phyloP scores from a whole-genome alignment of 1,140 invertebrate species.

The Vanessa atalanta region DNA sequence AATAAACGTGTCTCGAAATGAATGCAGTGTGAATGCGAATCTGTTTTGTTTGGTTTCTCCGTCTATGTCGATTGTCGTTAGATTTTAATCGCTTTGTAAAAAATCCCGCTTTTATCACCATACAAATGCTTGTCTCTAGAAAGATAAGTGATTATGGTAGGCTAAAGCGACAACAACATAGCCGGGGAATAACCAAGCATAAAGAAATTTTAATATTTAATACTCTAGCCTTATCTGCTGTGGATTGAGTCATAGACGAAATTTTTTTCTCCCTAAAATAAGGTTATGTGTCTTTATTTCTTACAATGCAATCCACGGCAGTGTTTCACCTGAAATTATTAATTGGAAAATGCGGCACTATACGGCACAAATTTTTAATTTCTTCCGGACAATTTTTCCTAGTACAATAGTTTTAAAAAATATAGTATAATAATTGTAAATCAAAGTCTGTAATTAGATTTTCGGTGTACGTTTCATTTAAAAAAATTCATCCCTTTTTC shows the following conservation, averaged over 20 bases:
- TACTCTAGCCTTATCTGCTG: slow-evolving; percentile 48
- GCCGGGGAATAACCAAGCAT: slow-evolving; percentile 33
- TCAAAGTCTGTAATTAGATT: slow-evolving; percentile 9
- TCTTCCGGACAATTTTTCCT: slow-evolving; percentile 19
- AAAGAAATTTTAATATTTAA: slow-evolving; percentile 41
- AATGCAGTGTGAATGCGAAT: slow-evolving; percentile 31
- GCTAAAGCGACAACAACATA: slow-evolving; percentile 40
- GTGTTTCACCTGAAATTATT: slow-evolving; percentile 22
- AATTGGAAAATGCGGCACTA: slow-evolving; percentile 7
- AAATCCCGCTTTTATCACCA: slow-evolving; percentile 40
- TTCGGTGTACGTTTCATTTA: background rate
- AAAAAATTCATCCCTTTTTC: slow-evolving; percentile 30
- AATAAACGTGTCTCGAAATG: slow-evolving; percentile 46
- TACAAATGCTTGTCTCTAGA: slow-evolving; percentile 38
- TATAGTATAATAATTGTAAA: slow-evolving; percentile 7
- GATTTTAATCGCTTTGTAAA: slow-evolving; percentile 54
- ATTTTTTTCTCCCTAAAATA: slow-evolving; percentile 22
- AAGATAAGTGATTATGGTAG: slow-evolving; percentile 47
- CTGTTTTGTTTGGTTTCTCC: slow-evolving; percentile 37
- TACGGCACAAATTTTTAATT: slow-evolving; percentile 45
- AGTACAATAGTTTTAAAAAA: slow-evolving; percentile 10
- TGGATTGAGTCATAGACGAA: slow-evolving; percentile 37
- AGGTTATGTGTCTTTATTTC: slow-evolving; percentile 23
- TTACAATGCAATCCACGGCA: slow-evolving; percentile 28
- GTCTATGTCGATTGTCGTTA: slow-evolving; percentile 60